A percentile compares a stretch with the other conserved stretches of the same genome.
phyloP scores from a whole-genome alignment of 2,888 invertebrate genomes.

The Tipula lateralis region DNA sequence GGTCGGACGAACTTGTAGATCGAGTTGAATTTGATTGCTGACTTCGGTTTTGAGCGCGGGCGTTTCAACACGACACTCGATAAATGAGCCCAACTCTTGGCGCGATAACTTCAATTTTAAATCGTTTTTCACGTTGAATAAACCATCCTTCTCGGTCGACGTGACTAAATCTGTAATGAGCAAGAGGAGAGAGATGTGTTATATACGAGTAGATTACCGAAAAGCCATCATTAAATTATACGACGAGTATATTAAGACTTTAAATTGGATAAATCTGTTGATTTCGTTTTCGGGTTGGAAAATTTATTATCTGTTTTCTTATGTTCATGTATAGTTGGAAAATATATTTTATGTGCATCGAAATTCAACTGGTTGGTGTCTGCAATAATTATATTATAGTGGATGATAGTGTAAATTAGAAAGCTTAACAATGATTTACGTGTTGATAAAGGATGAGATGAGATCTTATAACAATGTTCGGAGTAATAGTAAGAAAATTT shows the following conservation, averaged over 20 bases:
- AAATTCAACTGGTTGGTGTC: too few species aligned
- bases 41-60: conserved; percentile 54
- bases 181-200: conserved; percentile 3
- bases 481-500: too few species aligned
- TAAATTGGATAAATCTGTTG: neutral
- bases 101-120: conserved; percentile 60
- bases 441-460: too few species aligned
- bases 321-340: too few species aligned
- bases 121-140: conserved; percentile 61
- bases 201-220: too few species aligned
- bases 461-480: too few species aligned
- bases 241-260: neutral
- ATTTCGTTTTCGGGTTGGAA: neutral
- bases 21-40: conserved; percentile 48
- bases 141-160: conserved; percentile 53
- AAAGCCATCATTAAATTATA: neutral
- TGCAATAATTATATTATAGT: too few species aligned
- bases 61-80: conserved; percentile 66
- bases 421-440: too few species aligned
- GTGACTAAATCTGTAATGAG: conserved; percentile 53
- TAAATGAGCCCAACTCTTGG: conserved; percentile 62
- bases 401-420: too few species aligned
- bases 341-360: too few species aligned
- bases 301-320: neutral
- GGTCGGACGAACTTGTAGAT: conserved; percentile 75